Percentiles rank a stretch among this genome's conserved stretches.
Evolutionary conservation across 1,140 invertebrate species (phyloP).

Genomic region (Diabrotica undecimpunctata): DNA sequence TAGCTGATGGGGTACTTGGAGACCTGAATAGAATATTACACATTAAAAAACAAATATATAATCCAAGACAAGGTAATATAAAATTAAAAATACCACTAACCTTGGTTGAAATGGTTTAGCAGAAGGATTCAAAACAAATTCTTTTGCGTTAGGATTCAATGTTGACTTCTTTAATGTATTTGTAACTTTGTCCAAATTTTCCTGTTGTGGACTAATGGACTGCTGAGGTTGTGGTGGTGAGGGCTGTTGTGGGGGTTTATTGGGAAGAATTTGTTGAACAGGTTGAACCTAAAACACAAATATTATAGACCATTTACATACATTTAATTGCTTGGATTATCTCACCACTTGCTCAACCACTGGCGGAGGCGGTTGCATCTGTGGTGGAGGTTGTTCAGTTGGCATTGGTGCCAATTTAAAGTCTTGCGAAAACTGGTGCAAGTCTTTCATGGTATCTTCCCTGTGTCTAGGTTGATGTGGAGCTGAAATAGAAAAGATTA

Average conservation of each 20-base stretch:
- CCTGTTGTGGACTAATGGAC: slow-evolving; percentile 34
- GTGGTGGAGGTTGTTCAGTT: slow-evolving; percentile 17
- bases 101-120: slow-evolving; percentile 79
- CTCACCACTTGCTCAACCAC: slow-evolving; percentile 14
- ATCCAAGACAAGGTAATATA: not conserved
- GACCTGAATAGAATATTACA: slow-evolving; percentile 48
- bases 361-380: slow-evolving; percentile 27
- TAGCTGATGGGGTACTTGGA: slow-evolving; percentile 63
- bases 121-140: slow-evolving; percentile 78
- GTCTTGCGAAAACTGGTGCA: slow-evolving; percentile 53
- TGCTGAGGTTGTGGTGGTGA: slow-evolving; percentile 36
- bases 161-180: slow-evolving; percentile 71
- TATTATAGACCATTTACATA: not conserved
- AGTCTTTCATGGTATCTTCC: slow-evolving; percentile 44
- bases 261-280: slow-evolving; percentile 32
- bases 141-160: slow-evolving; percentile 84
- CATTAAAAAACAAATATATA: slow-evolving; percentile 1
- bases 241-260: slow-evolving; percentile 28
- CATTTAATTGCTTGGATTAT: not conserved
- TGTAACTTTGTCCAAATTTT: slow-evolving; percentile 56
- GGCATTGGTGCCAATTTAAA: slow-evolving; percentile 49
- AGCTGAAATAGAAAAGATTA: not conserved
- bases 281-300: slow-evolving; percentile 7
- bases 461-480: slow-evolving; percentile 27
- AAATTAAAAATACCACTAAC: slow-evolving; percentile 24